phyloP scores from a whole-genome alignment of 30 jellyfish, hydroid and myxozoan species.

The Catostylus mosaicus region DNA sequence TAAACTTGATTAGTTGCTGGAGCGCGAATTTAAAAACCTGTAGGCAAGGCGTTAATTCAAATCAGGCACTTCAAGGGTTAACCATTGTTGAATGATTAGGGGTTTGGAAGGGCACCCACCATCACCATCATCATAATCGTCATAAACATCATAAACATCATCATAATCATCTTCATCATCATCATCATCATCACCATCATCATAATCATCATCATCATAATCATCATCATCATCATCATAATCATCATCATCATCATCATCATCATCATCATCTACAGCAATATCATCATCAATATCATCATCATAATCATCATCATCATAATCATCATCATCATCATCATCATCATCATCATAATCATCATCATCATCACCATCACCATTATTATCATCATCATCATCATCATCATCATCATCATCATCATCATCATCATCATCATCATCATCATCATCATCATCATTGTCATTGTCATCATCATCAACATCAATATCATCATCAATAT shows the following conservation, averaged over 20 bases:
- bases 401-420: background rate
- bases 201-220: too few relatives aligned
- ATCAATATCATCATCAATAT: background rate
- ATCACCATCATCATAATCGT: too few relatives aligned
- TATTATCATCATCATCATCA: background rate
- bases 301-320: background rate
- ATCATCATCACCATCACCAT: slow-evolving; percentile 1
- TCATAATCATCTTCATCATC: too few relatives aligned
- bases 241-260: too few relatives aligned
- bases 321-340: background rate
- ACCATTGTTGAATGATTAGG: too few relatives aligned
- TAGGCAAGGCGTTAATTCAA: background rate
- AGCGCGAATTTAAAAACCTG: too few relatives aligned
- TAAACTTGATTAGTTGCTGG: too few relatives aligned
- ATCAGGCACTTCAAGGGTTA: background rate
- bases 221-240: too few relatives aligned
- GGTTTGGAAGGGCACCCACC: background rate
- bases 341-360: slow-evolving; percentile 7
- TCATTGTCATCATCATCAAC: background rate
- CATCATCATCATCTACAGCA: too few relatives aligned
- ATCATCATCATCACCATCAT: too few relatives aligned
- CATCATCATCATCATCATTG: slow-evolving; percentile 6
- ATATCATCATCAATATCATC: background rate
- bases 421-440: slow-evolving; percentile 9
- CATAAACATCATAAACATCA: too few relatives aligned